Evolutionary conservation across 2,888 invertebrate genomes (phyloP).

Genomic region (Phyto melanocephala): DNA sequence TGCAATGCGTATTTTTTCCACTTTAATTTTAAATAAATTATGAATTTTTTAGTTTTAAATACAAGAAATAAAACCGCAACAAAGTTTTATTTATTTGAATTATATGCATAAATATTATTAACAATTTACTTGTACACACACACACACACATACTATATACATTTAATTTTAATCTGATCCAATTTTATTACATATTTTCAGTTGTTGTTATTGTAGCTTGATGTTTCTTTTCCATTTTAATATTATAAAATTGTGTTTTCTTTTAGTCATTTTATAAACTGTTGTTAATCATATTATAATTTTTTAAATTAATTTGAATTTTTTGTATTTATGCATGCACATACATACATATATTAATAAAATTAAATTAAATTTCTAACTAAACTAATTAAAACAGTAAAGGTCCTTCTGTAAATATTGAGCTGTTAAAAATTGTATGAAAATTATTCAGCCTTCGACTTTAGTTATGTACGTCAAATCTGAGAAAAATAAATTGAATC

Average conservation of each 20-base stretch:
- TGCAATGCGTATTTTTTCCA: background rate
- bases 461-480: too few species aligned
- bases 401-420: too few species aligned
- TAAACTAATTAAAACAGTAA: constrained; percentile 35
- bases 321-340: constrained; percentile 8
- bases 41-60: constrained; percentile 31
- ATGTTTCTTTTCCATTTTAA: background rate
- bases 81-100: constrained; percentile 30
- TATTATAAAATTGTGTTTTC: constrained; percentile 12
- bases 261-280: background rate
- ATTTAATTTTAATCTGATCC: constrained; percentile 53
- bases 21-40: background rate
- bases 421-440: too few species aligned
- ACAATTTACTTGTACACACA: constrained; percentile 15
- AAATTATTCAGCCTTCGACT: too few species aligned
- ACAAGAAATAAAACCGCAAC: constrained; percentile 53
- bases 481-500: too few species aligned
- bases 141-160: too few species aligned
- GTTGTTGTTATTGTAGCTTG: constrained; percentile 19
- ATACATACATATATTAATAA: constrained; percentile 18
- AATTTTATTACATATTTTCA: constrained; percentile 7
- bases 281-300: constrained; percentile 40
- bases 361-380: constrained; percentile 18
- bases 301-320: background rate
- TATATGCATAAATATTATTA: constrained; percentile 24